These are phyloP conservation scores for Tychaedon coryphoeus DNA, from an alignment of 2,113 vertebrate genomes.

Conservation along the genomic window DNA sequence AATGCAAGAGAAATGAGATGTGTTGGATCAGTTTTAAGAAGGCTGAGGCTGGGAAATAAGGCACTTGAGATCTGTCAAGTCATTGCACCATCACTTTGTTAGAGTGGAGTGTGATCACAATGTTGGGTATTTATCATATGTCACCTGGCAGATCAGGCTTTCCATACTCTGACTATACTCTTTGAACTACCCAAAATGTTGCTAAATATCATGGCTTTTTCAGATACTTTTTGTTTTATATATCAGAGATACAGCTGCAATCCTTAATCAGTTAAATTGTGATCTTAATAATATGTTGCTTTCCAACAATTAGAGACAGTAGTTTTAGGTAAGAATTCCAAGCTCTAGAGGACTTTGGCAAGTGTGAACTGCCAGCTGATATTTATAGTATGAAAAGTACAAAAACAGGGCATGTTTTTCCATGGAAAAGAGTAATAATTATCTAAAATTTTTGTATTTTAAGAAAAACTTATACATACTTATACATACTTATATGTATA, in stretches of 20 bases:
- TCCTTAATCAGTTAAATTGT: neutral
- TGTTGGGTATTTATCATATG: neutral
- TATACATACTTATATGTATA: neutral
- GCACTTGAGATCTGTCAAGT: neutral
- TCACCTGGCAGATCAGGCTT: neutral
- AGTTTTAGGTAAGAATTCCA: neutral
- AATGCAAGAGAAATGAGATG: neutral
- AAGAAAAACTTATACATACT: neutral
- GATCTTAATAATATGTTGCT: neutral
- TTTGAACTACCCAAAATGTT: neutral
- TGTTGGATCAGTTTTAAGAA: neutral
- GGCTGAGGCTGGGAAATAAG: neutral
- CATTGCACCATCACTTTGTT: neutral
- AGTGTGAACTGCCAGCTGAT: neutral
- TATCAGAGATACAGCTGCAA: neutral
- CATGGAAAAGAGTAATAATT: neutral
- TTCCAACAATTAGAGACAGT: neutral
- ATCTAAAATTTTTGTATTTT: neutral
- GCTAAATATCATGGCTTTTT: neutral
- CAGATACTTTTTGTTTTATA: neutral
- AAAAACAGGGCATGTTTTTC: neutral
- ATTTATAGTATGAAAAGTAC: neutral
- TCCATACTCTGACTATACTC: neutral
- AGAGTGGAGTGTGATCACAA: neutral
- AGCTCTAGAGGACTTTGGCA: neutral